Base-by-base conservation (phyloP, 1,140 invertebrate species). In the Centruroides vittatus region DNA sequence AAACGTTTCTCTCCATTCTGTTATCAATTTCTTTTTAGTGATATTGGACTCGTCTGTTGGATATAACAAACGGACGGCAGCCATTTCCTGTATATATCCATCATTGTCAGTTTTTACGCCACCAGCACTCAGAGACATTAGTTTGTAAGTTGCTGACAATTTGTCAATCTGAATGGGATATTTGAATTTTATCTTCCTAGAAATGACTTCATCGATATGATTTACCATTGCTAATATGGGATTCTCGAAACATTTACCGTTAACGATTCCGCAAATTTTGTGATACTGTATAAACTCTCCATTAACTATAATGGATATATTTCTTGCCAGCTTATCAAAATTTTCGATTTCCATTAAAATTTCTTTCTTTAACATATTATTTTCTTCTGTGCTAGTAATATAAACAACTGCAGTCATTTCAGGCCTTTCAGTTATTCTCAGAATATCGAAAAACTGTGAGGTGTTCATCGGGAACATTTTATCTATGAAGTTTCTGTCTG, bases 111-210 rank as follows among this genome's bases (percentile, higher is more conserved):
- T 73, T 63, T 82, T 79, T 8, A 85, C 83, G 0, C 88, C 88
- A 0, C 89, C 89, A 68, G 92, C 89, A 74, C 82, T 90, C 3
- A 91, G 84, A 0, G 88, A 88, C 71, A 92, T 85, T 4, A 86
- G 80, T 70, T 88, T 87, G 1, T 82, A 78, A 67, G 89, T 84
- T 81, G 85, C 89, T 3, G 86, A 89, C 7, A 84, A 81, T 1
- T 86, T 88, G 73, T 90, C 90, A 68, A 91, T 90, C 75, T 0
- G 89, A 89, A 72, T 89, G 92, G 9, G 86, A 88, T n/a, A 93
- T 73, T 67, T 88, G 87, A 59, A 88, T 70, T 48, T 82, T 79
- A 3, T 82, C 80, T 0, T 75, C 76, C 71, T 87, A 84, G 55
- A 87, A 85, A 74, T 86, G 83, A 81, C 71, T 92, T 86, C 59